Evolutionary conservation across 2,113 vertebrate species (phyloP), one percentile per base, ranked within the genome.

Genomic region (Paramisgurnus dabryanus): DNA sequence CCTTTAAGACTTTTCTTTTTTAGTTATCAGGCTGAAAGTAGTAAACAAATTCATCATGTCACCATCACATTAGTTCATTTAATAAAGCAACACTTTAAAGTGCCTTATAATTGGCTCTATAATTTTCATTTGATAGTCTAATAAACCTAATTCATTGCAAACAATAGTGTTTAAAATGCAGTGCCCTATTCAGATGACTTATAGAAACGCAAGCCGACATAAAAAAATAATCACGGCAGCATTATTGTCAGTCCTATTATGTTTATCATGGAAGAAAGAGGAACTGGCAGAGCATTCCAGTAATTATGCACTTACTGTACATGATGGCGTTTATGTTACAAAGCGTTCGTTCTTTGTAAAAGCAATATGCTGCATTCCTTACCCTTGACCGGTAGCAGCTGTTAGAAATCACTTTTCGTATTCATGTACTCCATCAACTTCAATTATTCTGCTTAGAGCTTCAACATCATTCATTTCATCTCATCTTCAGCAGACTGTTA

Each of bases 361-460:
- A 15, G 58, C 72, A 63, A 63, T 75, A 75, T 34, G n/a, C 72
- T 63, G 72, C 58, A 63, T 63, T n/a, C n/a, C 49, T 55, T 63
- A 22, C 41, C 58, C 72, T 63, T 75, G 47, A 75, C 72, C 40
- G 60, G 40, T 43, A 34, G 11, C 72, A 63, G 72, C 58, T 63
- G 72, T 75, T 63, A 8, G 40, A 75, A 75, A 75, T 63, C 18
- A 63, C 27, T 75, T 57, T 49, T 47, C 39, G 60, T 63, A 75
- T 63, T 75, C 72, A 75, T 75, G 58, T 34, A 63, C 47, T 75
- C 43, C 72, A 75, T 63, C 72, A 75, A 40, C 72, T 75, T 49
- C 41, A 63, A 63, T 63, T 75, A 75, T 34, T 73, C 55, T 8
- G 55, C 70, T 58, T 18, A 39, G n/a, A 55, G 55, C 57, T 75